A percentile compares a stretch with the other conserved stretches of the same genome.
Conservation (phyloP, 2,888 invertebrate genomes). For the Polyommatus icarus region DNA sequence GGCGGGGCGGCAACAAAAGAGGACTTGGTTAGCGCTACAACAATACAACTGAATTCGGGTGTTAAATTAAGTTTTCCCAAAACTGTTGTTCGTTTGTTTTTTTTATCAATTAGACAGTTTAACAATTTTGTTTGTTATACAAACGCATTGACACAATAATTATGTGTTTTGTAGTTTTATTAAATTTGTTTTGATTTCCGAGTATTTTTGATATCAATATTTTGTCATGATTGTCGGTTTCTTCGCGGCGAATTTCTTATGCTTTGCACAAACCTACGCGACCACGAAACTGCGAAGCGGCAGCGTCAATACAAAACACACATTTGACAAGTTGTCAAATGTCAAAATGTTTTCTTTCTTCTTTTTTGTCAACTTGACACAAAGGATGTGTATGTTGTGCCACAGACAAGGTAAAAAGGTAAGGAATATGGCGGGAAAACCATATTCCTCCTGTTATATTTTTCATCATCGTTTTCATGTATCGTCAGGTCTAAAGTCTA, state of each 20-base stretch:
- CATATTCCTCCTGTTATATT: too few species aligned
- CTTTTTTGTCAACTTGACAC: too few species aligned
- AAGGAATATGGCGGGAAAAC: too few species aligned
- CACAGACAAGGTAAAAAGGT: too few species aligned
- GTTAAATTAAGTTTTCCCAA: slow-evolving; percentile 77
- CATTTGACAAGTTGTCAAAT: too few species aligned
- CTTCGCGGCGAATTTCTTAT: neutral
- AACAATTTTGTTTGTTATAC: slow-evolving; percentile 63
- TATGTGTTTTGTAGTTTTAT: slow-evolving; percentile 4
- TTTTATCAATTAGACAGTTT: slow-evolving; percentile 55
- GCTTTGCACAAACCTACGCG: too few species aligned
- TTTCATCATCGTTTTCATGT: too few species aligned
- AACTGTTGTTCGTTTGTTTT: slow-evolving; percentile 65
- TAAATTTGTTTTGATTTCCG: neutral
- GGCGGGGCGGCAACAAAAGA: slow-evolving; percentile 73
- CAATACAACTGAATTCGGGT: slow-evolving; percentile 74
- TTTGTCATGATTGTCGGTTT: neutral
- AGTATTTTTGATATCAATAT: neutral
- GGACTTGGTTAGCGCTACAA: slow-evolving; percentile 74
- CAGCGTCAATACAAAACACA: too few species aligned
- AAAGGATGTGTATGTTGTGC: too few species aligned
- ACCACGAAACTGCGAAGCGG: too few species aligned
- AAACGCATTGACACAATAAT: slow-evolving; percentile 51
- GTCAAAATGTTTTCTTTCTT: too few species aligned
- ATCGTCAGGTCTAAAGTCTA: too few species aligned